phyloP scores from a whole-genome alignment of 92 coral and sea anemone genomes.

The Palythoa grandis region DNA sequence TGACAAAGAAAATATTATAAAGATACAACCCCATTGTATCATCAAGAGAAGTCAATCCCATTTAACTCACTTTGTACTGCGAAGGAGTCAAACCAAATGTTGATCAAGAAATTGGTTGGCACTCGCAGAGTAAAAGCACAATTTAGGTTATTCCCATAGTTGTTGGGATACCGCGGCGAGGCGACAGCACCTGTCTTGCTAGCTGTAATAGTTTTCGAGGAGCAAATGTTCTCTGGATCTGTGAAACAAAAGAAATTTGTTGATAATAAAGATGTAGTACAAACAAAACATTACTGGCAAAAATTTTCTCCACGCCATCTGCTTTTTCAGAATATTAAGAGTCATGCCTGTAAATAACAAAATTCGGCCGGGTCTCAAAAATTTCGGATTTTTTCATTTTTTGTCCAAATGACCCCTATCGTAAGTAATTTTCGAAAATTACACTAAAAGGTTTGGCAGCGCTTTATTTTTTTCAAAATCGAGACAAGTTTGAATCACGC shows the following conservation, averaged over 20 bases:
- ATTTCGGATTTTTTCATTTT: too few relatives aligned
- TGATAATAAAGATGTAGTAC: neutral
- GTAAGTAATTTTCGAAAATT: too few relatives aligned
- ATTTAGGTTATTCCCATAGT: conserved; percentile 21
- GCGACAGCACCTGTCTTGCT: conserved; percentile 7
- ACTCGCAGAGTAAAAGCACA: conserved; percentile 5
- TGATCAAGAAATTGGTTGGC: conserved; percentile 20
- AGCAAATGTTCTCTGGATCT: conserved; percentile 6
- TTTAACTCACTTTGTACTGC: conserved; percentile 19
- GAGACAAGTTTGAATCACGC: too few relatives aligned
- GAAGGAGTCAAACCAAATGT: conserved; percentile 22
- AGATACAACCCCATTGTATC: neutral
- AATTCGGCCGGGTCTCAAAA: too few relatives aligned
- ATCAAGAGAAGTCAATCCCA: neutral
- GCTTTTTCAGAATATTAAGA: too few relatives aligned
- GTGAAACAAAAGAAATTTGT: neutral
- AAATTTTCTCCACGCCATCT: too few relatives aligned
- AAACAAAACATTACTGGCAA: too few relatives aligned
- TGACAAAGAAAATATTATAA: too few relatives aligned
- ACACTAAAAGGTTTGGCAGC: too few relatives aligned
- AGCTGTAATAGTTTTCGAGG: conserved; percentile 14
- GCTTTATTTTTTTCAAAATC: too few relatives aligned
- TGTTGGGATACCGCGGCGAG: neutral
- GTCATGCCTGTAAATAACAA: too few relatives aligned
- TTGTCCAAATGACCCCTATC: too few relatives aligned